Base-by-base conservation (phyloP, 2,888 invertebrate genomes). In the Seira musarum region DNA sequence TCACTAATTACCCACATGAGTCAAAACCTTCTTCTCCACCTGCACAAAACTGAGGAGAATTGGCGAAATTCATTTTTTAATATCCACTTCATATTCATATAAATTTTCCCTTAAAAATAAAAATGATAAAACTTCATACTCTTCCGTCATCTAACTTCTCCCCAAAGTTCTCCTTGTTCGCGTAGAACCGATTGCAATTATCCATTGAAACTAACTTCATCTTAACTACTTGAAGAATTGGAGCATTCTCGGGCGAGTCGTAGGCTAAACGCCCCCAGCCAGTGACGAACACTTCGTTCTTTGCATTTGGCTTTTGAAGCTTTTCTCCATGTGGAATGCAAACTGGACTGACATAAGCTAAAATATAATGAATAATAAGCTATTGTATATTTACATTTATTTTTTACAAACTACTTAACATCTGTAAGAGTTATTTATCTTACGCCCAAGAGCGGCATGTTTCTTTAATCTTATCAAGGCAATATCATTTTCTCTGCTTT, bases 1-100 rank as follows among this genome's bases (percentile, higher is more conserved):
- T 49, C 6, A 30, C 13, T n/a, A 15, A 70, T 66, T 60, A 75
- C 73, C 13, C 80, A 66, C 81, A 81, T 5, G 77, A 77, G 53
- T 78, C 82, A 64, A 61, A 72, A 17, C 73, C 74, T 24, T 77
- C 22, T 3, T 80, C 71, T 6, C 83, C 83, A 6, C 79, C 81
- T 49, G 83, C 83, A 64, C 83, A 83, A 71, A 83, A 83, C 80
- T 80, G 22, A 25, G n/a, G n/a, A n/a, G n/a, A n/a, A n/a, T n/a
- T n/a, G n/a, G n/a, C n/a, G n/a, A n/a, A n/a, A n/a, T n/a, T n/a
- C n/a, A n/a, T n/a, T n/a, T n/a, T n/a, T n/a, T n/a, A n/a, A n/a
- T n/a, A n/a, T n/a, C n/a, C n/a, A n/a, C n/a, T n/a, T 21, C n/a
- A 61, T 22, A 22, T 15, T 1, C 13, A 21, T 60, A 21, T 6